phyloP scores from a whole-genome alignment of 2,113 vertebrate species.

The Parus major region DNA sequence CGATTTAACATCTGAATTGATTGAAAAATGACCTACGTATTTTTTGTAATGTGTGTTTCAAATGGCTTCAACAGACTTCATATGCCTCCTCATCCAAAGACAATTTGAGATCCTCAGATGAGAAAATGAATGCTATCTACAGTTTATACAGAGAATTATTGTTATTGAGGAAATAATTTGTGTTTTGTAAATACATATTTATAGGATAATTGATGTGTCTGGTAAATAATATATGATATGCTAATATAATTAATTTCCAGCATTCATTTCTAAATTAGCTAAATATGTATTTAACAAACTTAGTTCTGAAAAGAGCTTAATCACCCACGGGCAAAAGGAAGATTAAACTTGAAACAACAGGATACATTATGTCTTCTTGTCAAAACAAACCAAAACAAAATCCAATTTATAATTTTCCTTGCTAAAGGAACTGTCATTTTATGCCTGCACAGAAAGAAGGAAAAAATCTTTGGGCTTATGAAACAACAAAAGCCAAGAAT shows the following conservation, averaged over 20 bases:
- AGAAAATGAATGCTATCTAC: not conserved
- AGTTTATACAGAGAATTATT: constrained; percentile 9
- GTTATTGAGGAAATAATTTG: not conserved
- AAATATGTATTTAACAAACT: constrained; percentile 51
- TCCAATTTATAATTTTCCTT: constrained; percentile 3
- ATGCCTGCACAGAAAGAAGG: not conserved
- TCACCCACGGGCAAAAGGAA: constrained; percentile 11
- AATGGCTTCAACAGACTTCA: not conserved
- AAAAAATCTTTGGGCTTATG: not conserved
- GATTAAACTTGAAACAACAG: constrained; percentile 38
- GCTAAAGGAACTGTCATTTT: constrained; percentile 4
- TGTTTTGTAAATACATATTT: constrained; percentile 30
- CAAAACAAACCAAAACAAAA: constrained; percentile 31
- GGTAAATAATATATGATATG: constrained; percentile 39
- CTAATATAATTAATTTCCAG: constrained; percentile 33
- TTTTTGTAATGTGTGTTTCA: not conserved
- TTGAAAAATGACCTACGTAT: not conserved
- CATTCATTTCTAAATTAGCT: constrained; percentile 36
- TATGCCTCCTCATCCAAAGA: not conserved
- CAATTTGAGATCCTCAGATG: not conserved
- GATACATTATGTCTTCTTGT: constrained; percentile 16
- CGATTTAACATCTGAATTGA: not conserved
- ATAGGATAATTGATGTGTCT: not conserved
- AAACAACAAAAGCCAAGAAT: not conserved
- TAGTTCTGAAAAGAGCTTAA: constrained; percentile 28